A percentile compares a stretch with the other conserved stretches of the same genome.
phyloP scores from a whole-genome alignment of 2,113 vertebrate species.

The Oriolus oriolus region DNA sequence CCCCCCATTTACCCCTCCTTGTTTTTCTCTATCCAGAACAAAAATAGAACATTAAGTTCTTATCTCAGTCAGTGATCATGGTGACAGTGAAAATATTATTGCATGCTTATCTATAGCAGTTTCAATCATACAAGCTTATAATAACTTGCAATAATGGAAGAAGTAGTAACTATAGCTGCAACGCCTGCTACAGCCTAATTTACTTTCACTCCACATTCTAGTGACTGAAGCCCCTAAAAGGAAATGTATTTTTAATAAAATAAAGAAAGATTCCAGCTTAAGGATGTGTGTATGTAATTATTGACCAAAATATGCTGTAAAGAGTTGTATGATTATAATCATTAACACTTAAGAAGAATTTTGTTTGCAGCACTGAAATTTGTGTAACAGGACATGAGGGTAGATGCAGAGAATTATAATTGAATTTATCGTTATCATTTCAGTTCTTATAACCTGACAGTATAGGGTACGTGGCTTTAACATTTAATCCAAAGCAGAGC shows the following conservation, averaged over 20 bases:
- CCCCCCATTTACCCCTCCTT: constrained; percentile 40
- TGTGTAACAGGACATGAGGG: not conserved
- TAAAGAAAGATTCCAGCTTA: constrained; percentile 23
- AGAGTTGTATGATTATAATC: not conserved
- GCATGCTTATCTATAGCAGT: constrained; percentile 63
- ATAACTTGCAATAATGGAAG: constrained; percentile 69
- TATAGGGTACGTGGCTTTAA: not conserved
- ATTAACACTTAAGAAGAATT: constrained; percentile 30
- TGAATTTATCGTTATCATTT: not conserved
- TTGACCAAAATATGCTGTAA: not conserved
- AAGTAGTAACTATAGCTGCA: constrained; percentile 65
- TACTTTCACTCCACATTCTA: constrained; percentile 46
- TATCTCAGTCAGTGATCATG: constrained; percentile 72
- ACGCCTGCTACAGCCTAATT: constrained; percentile 20
- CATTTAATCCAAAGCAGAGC: not conserved
- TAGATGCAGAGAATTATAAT: not conserved
- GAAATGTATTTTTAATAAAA: constrained; percentile 52
- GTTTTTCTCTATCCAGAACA: constrained; percentile 51
- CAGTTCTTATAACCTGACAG: not conserved
- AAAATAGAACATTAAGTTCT: constrained; percentile 67
- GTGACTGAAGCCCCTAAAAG: constrained; percentile 51
- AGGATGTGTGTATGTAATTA: constrained; percentile 28
- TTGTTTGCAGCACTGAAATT: not conserved
- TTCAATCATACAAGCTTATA: constrained; percentile 62
- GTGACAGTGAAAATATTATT: constrained; percentile 76